Evolutionary conservation across 2,888 invertebrate species (phyloP).

Genomic region (Linnaemya vulpina): DNA sequence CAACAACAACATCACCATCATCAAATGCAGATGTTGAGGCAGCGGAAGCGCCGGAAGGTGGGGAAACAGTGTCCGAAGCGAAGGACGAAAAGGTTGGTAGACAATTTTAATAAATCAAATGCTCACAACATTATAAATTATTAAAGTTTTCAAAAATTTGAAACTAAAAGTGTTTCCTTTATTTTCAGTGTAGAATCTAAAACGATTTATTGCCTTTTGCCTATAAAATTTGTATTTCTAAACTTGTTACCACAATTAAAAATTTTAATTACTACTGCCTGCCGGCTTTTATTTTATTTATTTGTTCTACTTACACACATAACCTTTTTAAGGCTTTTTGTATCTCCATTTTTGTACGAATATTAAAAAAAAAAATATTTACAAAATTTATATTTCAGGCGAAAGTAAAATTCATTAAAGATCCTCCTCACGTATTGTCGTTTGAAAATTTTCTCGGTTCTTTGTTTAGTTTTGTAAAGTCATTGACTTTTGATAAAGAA

Average conservation of each 20-base stretch:
- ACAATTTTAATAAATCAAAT: not conserved
- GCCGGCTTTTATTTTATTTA: not conserved
- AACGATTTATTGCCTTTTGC: conserved; percentile 2
- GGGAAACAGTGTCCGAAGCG: conserved; percentile 71
- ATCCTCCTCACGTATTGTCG: conserved; percentile 57
- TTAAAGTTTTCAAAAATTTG: conserved; percentile 19
- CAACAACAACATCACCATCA: conserved; percentile 83
- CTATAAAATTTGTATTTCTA: not conserved
- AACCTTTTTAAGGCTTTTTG: conserved; percentile 63
- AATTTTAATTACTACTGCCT: conserved; percentile 30
- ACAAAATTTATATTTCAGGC: conserved; percentile 42
- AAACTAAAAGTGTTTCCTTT: conserved; percentile 59
- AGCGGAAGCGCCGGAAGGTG: conserved; percentile 37
- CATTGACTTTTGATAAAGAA: conserved; percentile 38
- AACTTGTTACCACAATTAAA: not conserved
- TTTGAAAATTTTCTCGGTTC: conserved; percentile 30
- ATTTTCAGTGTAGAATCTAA: conserved; percentile 5
- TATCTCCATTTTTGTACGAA: conserved; percentile 1
- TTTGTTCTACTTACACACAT: conserved; percentile 70
- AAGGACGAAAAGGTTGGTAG: conserved; percentile 75
- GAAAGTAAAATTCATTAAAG: conserved; percentile 68
- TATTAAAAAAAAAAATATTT: conserved; percentile 15
- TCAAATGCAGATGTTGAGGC: conserved; percentile 60
- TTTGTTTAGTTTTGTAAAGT: conserved; percentile 44
- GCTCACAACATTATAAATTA: not conserved